phyloP scores from a whole-genome alignment of 2,797 vertebrate genomes.

The Danio kyathit region DNA sequence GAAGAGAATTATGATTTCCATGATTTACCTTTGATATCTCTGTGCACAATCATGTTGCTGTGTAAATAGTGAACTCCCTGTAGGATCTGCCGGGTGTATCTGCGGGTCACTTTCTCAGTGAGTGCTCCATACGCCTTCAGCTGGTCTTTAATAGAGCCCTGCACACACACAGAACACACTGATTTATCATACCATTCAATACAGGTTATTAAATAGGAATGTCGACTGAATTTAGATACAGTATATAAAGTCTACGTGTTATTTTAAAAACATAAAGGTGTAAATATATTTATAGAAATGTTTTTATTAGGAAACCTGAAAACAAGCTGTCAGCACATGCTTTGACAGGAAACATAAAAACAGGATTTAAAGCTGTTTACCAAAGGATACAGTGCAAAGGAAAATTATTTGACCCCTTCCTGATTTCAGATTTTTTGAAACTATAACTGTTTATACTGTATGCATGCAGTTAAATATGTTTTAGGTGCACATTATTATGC shows the following conservation, averaged over 20 bases:
- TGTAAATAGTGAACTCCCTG: slow-evolving; percentile 93
- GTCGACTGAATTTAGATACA: background rate
- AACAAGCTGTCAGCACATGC: slow-evolving; percentile 16
- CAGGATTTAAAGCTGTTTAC: slow-evolving; percentile 29
- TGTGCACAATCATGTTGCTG: slow-evolving; percentile 95
- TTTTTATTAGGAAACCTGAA: slow-evolving; percentile 19
- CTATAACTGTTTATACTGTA: background rate
- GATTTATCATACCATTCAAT: background rate
- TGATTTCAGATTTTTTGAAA: background rate
- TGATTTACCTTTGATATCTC: slow-evolving; percentile 91
- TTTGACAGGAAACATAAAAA: slow-evolving; percentile 21
- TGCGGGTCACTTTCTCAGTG: slow-evolving; percentile 91
- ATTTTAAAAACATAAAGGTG: background rate
- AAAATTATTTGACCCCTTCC: slow-evolving; percentile 4
- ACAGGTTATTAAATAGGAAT: background rate
- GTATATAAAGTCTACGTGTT: background rate
- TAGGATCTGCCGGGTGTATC: slow-evolving; percentile 91
- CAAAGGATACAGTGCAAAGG: background rate
- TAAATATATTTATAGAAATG: background rate
- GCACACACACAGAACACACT: slow-evolving; percentile 12
- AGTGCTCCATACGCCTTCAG: slow-evolving; percentile 91
- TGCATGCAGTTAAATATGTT: background rate
- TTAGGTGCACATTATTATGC: background rate
- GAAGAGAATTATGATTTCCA: background rate
- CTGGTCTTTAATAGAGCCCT: slow-evolving; percentile 87